Base-by-base conservation (phyloP, 2,113 vertebrate genomes). In the Geococcyx californianus region DNA sequence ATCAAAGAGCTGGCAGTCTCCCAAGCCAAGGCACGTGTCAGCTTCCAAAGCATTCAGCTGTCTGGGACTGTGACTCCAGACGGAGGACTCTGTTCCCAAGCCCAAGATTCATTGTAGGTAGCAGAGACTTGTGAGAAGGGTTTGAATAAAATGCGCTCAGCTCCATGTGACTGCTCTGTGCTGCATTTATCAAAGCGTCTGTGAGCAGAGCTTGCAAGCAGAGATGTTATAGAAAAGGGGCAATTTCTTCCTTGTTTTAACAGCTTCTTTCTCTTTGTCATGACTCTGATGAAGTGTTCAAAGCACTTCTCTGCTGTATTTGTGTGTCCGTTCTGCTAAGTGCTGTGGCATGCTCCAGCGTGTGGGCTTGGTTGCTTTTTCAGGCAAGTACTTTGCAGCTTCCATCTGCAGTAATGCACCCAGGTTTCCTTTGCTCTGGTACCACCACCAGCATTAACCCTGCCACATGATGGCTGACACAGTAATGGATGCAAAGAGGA, bases 1-100 rank as follows among this genome's bases (percentile, higher is more conserved):
- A 93, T 94, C 97, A 90, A 96, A 84, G 86, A 56, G 94, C 70
- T 89, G 92, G 70, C 96, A 95, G 76, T 23, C 79, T 55, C 78
- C 89, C 87, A 66, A 69, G 74, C 58, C 29, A 5, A 96, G 88
- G 51, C 91, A 64, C 87, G 38, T 94, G 76, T 95, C 77, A 67
- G 69, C 67, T 87, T 97, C 93, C 78, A 86, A 88, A 95, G 87
- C 94, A 11, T 95, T 93, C 81, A 89, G 63, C 75, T 97, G 94
- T 95, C 87, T 90, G 92, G 62, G 89, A 66, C 73, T 91, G 83
- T 79, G 89, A 34, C 95, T 73, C 70, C 88, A 58, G 67, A 86
- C 45, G 7, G 86, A 93, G 74, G 94, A 89, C 91, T 77, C 83
- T 68, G 70, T 94, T 97, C 95, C 80, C 76, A 29, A 88, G 94